Percentiles rank a stretch among this genome's conserved stretches.
Evolutionary conservation across 2,888 invertebrate genomes (phyloP).

Genomic region (Lepeophtheirus nordmannii): DNA sequence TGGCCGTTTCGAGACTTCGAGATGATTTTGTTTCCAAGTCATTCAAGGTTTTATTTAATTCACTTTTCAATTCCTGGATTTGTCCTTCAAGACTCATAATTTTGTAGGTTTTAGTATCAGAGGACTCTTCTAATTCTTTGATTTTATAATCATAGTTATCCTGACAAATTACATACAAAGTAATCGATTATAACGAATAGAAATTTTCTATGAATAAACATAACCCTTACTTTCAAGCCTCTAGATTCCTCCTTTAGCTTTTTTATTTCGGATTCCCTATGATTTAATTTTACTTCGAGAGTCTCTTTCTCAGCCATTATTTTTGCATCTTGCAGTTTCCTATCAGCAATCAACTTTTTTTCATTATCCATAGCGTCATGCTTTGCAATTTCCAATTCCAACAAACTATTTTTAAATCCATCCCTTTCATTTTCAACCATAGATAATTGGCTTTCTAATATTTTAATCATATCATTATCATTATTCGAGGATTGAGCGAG

Average conservation of each 20-base stretch:
- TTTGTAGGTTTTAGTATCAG: neutral
- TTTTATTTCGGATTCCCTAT: conserved; percentile 46
- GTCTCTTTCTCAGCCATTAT: conserved; percentile 10
- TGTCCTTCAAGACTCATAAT: neutral
- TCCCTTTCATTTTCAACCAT: conserved; percentile 39
- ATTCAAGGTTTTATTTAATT: neutral
- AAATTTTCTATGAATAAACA: conserved; percentile 29
- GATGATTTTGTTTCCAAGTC: neutral
- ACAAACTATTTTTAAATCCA: conserved; percentile 44
- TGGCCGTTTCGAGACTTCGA: neutral
- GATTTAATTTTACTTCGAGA: conserved; percentile 41
- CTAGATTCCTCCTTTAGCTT: conserved; percentile 50
- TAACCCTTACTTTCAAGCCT: conserved; percentile 50
- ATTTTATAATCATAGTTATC: neutral
- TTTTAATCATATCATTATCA: neutral
- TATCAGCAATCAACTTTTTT: neutral
- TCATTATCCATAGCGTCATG: neutral
- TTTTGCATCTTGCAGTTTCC: neutral
- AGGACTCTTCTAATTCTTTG: neutral
- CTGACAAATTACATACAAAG: neutral
- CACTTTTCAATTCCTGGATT: neutral
- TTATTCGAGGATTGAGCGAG: neutral
- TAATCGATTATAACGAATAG: too few relatives aligned
- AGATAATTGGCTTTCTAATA: neutral
- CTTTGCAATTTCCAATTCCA: conserved; percentile 41